Conservation (phyloP, 2,113 vertebrate genomes). For the Eulacestoma nigropectus region DNA sequence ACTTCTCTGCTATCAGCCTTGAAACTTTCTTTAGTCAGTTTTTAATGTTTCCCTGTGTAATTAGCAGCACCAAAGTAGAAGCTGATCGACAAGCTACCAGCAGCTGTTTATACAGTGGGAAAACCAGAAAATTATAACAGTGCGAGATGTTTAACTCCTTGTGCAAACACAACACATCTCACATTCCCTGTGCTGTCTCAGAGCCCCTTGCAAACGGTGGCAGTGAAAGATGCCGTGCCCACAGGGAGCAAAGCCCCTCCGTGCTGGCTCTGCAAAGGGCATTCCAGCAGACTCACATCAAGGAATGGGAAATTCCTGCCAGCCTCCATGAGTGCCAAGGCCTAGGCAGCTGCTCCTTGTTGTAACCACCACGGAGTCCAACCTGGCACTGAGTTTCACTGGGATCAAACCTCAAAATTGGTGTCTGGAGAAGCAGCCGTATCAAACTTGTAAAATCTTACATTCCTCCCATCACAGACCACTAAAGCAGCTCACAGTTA, state of each 20-base stretch:
- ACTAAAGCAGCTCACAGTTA: neutral
- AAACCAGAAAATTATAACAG: neutral
- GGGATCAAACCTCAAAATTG: neutral
- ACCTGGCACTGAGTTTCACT: neutral
- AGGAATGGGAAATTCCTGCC: neutral
- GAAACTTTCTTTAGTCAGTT: neutral
- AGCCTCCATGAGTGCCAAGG: neutral
- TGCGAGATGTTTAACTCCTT: neutral
- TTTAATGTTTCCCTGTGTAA: constrained; percentile 24
- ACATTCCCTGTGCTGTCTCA: neutral
- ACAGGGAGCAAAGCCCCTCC: neutral
- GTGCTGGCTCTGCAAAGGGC: neutral
- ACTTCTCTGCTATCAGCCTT: neutral
- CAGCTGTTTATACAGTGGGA: neutral
- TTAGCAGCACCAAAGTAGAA: neutral
- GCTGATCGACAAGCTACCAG: neutral
- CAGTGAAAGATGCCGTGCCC: neutral
- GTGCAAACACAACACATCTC: neutral
- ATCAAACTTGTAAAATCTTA: neutral
- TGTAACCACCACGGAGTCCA: neutral
- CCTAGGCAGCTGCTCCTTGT: neutral
- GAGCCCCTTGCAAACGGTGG: rapidly evolving
- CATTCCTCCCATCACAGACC: neutral
- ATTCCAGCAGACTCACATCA: neutral
- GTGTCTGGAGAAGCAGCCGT: neutral